Conservation (phyloP, 1,140 invertebrate species). For the Aphidius gifuensis region DNA sequence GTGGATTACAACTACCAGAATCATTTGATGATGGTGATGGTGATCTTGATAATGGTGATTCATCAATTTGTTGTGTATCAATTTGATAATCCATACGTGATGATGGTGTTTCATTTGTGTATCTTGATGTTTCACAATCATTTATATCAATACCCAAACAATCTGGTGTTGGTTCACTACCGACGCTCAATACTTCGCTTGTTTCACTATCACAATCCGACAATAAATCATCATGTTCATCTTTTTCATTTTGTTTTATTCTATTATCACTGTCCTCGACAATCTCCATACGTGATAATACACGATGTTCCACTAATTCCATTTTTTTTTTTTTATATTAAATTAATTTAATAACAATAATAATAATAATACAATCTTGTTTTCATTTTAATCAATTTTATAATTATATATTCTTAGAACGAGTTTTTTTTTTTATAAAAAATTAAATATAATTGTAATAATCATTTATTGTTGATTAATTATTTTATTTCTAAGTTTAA, state of each 20-base stretch:
- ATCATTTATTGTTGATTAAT: too few species aligned
- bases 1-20: conserved; percentile 34
- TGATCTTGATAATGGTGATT: conserved; percentile 32
- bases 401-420: too few species aligned
- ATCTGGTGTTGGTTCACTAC: conserved; percentile 56
- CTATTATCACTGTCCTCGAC: conserved; percentile 25
- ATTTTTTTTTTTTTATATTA: conserved; percentile 12
- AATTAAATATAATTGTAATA: too few species aligned
- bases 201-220: conserved; percentile 51
- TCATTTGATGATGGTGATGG: conserved; percentile 41
- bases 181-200: conserved; percentile 58
- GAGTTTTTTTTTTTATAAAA: too few species aligned
- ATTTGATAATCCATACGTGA: conserved; percentile 6
- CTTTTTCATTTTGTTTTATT: conserved; percentile 15
- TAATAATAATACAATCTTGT: too few species aligned
- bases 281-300: conserved; percentile 22
- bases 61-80: conserved; percentile 8
- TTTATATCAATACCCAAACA: conserved; percentile 15
- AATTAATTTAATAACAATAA: background rate
- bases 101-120: conserved; percentile 33
- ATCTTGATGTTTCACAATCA: conserved; percentile 37
- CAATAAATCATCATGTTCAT: conserved; percentile 14
- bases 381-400: too few species aligned
- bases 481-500: too few species aligned
- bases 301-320: conserved; percentile 25